A percentile compares a stretch with the other conserved stretches of the same genome.
Evolutionary conservation across 2,113 vertebrate genomes (phyloP).

Genomic region (Tachysurus fulvidraco): DNA sequence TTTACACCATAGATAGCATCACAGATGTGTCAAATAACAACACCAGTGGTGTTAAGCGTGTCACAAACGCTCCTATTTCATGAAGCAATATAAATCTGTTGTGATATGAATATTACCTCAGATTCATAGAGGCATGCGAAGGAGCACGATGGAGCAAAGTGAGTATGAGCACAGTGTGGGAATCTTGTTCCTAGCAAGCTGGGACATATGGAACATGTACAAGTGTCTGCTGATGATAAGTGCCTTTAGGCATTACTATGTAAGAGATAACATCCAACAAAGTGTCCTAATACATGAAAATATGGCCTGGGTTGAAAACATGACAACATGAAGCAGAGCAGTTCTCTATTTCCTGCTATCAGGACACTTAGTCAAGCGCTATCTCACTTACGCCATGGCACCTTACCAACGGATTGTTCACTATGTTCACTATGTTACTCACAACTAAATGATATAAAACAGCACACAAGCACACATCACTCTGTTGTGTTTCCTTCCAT

Average conservation of each 20-base stretch:
- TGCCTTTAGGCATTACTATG: background rate
- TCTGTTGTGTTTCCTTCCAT: background rate
- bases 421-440: background rate
- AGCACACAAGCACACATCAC: background rate
- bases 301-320: background rate
- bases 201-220: background rate
- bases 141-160: background rate
- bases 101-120: constrained; percentile 28
- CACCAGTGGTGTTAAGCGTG: constrained; percentile 13
- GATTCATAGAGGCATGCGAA: background rate
- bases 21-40: constrained; percentile 37
- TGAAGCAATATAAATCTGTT: constrained; percentile 11
- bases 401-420: background rate
- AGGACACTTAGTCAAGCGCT: background rate
- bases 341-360: constrained; percentile 6
- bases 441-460: background rate
- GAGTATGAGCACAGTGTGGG: background rate
- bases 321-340: background rate
- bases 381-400: background rate
- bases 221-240: background rate
- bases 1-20: constrained; percentile 26
- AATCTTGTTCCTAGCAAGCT: background rate
- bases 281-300: background rate
- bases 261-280: background rate
- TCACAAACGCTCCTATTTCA: constrained; percentile 27